A percentile compares a stretch with the other conserved stretches of the same genome.
Evolutionary conservation across 2,113 vertebrate species (phyloP).

Genomic region (Leucopsar rothschildi): DNA sequence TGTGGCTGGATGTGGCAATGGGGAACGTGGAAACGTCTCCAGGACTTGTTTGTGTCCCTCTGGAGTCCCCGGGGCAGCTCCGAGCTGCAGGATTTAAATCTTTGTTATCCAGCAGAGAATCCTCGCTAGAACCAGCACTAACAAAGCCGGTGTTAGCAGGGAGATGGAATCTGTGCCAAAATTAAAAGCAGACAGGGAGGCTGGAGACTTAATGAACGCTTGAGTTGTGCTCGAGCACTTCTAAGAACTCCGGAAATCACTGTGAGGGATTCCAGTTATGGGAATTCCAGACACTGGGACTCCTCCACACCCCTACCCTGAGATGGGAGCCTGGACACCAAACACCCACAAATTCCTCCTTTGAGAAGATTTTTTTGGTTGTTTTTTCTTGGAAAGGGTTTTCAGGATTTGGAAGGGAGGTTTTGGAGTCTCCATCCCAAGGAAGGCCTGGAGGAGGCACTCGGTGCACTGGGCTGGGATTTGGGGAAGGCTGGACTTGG

Average conservation of each 20-base stretch:
- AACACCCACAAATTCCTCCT: accelerated
- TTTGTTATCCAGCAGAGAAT: neutral
- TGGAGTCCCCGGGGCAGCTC: neutral
- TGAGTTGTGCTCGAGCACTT: neutral
- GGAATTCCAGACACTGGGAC: neutral
- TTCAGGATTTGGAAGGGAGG: neutral
- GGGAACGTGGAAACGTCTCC: neutral
- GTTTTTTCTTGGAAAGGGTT: neutral
- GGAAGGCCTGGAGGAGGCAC: accelerated
- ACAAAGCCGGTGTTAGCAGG: accelerated
- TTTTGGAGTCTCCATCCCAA: too few species aligned
- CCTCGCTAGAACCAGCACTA: neutral
- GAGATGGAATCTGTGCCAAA: neutral
- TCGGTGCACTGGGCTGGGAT: neutral
- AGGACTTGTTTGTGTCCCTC: neutral
- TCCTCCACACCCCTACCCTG: neutral
- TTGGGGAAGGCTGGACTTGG: accelerated
- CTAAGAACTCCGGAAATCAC: neutral
- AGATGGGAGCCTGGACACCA: neutral
- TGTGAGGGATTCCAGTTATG: neutral
- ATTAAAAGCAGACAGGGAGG: neutral
- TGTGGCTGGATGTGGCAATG: neutral
- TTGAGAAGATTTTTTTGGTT: neutral
- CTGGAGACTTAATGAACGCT: neutral
- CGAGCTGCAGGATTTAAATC: neutral